phyloP scores from a whole-genome alignment of 2,888 invertebrate genomes.

The Torymus texanus region DNA sequence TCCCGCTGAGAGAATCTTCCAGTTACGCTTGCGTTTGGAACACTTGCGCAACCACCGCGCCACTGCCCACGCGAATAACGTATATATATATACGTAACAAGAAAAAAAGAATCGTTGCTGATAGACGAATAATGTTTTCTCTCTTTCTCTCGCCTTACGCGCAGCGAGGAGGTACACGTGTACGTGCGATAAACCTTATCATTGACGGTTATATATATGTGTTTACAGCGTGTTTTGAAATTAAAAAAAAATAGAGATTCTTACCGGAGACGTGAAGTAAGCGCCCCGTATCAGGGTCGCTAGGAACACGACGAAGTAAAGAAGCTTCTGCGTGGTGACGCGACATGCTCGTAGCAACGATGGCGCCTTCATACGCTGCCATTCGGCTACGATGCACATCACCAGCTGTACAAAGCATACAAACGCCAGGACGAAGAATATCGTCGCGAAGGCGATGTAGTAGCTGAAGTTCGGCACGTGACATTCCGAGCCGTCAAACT shows the following conservation, averaged over 20 bases:
- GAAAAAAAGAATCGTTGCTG: too few species aligned
- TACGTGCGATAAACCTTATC: too few species aligned
- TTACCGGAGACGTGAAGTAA: constrained; percentile 92
- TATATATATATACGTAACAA: too few species aligned
- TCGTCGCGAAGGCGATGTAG: constrained; percentile 78
- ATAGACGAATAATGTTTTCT: too few species aligned
- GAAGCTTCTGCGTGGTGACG: constrained; percentile 91
- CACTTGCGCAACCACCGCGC: too few species aligned
- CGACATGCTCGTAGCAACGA: constrained; percentile 88
- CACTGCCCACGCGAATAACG: too few species aligned
- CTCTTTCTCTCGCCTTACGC: too few species aligned
- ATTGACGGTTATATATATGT: too few species aligned
- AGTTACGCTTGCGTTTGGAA: too few species aligned
- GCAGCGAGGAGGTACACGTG: too few species aligned
- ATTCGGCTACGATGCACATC: constrained; percentile 88
- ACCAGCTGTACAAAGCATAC: constrained; percentile 90
- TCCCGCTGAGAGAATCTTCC: too few species aligned
- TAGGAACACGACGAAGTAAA: constrained; percentile 90
- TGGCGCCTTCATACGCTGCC: constrained; percentile 88
- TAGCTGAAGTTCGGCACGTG: constrained; percentile 90
- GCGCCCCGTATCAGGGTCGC: constrained; percentile 91
- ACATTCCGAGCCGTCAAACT: constrained; percentile 89
- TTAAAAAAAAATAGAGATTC: constrained; percentile 65
- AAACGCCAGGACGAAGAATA: constrained; percentile 89
- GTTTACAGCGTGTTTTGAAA: too few species aligned